phyloP scores from a whole-genome alignment of 2,797 vertebrate species.

The Phalloptychus januarius region DNA sequence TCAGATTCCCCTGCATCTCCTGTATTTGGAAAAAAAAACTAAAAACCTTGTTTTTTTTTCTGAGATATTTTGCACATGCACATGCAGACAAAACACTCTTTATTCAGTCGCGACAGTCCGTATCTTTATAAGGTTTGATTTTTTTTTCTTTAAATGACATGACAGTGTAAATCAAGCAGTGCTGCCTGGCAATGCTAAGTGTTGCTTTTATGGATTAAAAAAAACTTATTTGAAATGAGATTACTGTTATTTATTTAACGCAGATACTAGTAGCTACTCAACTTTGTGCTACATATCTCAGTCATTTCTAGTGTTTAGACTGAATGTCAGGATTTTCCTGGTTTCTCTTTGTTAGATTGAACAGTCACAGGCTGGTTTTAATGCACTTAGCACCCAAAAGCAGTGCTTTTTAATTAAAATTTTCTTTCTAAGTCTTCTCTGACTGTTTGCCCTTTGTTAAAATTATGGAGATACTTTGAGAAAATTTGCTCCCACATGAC shows the following conservation, averaged over 20 bases:
- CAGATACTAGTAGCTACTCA: background rate
- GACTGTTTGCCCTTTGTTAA: background rate
- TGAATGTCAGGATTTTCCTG: background rate
- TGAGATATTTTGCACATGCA: background rate
- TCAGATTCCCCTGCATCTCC: slow-evolving; percentile 17
- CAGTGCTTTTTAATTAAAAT: no score
- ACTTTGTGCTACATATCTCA: background rate
- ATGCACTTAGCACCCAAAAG: background rate
- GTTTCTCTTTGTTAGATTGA: background rate
- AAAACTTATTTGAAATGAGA: background rate
- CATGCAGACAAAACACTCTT: background rate
- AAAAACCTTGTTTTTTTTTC: background rate
- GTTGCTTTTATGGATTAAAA: background rate
- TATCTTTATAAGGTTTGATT: background rate
- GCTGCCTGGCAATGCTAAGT: background rate
- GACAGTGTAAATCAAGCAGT: background rate
- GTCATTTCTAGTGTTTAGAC: background rate
- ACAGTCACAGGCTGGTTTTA: background rate
- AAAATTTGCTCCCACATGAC: background rate
- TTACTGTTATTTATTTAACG: background rate
- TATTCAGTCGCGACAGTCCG: background rate
- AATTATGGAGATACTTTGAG: background rate
- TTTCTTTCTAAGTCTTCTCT: background rate
- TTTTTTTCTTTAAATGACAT: background rate
- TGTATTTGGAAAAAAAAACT: background rate